Evolutionary conservation across 1,140 invertebrate species (phyloP), one percentile per base, ranked within the genome.

Genomic region (Drosophila kepulauana): DNA sequence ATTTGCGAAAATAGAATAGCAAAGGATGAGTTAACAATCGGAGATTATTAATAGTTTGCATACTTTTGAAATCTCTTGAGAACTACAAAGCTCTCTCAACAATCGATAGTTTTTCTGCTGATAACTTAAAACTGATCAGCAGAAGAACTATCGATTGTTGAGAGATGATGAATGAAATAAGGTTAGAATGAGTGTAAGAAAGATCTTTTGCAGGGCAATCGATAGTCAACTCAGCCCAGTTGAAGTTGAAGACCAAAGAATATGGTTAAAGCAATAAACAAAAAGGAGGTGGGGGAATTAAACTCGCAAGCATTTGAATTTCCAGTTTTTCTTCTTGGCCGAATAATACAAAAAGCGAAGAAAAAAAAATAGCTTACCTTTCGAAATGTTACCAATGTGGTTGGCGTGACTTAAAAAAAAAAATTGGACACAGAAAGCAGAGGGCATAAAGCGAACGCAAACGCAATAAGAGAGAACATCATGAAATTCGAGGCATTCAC

Each of bases 401-500:
- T 61, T 68, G 28, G 38, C 46, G 64, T 67, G 62, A 77, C 49
- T 73, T 67, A 30, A 76, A 35, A 54, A 48, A 48, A 46, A 76
- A 38, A 54, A 48, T 58, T 70, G 61, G 65, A 71, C 57, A 61
- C 61, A 77, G 75, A 80, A 85, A 78, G 62, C 28, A 78, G 61
- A 78, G 58, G 52, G 61, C 33, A 33, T 57, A 65, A 62, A 45
- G 72, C 46, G 7, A 33, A 33, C 33, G 33, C 33, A 33, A 82
- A 78, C 59, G 64, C 62, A 79, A 82, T 61, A 49, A 73, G 58
- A 78, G 52, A 61, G 58, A 66, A 78, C 59, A 75, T 62, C 81
- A 70, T 75, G 49, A 74, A 87, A 78, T 67, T 77, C 41, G 63
- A 87, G 66, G 57, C 75, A 78, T 65, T 64, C 67, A 74, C 46